phyloP scores from a whole-genome alignment of 2,888 invertebrate species.

The Netelia fuscicornis region DNA sequence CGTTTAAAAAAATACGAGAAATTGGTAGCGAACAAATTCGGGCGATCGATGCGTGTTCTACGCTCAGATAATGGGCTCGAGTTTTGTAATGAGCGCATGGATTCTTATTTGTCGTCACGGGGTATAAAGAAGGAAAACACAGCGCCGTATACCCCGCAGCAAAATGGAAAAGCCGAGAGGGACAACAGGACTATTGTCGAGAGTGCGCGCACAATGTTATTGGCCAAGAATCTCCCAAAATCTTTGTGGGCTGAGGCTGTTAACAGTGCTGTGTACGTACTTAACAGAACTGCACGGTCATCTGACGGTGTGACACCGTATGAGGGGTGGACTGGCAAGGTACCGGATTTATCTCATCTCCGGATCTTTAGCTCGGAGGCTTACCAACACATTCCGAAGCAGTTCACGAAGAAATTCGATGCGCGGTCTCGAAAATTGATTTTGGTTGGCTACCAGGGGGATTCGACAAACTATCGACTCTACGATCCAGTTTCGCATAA shows the following conservation, averaged over 20 bases:
- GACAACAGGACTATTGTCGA: constrained; percentile 72
- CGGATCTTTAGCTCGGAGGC: constrained; percentile 6
- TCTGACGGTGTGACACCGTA: constrained; percentile 40
- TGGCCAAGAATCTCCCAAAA: constrained; percentile 24
- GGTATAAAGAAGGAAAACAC: constrained; percentile 53
- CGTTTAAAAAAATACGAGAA: constrained; percentile 44
- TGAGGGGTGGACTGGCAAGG: constrained; percentile 7
- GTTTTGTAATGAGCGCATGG: constrained; percentile 56
- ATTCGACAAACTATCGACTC: background rate
- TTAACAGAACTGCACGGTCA: constrained; percentile 35
- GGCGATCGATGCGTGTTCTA: constrained; percentile 7
- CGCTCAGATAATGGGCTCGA: constrained; percentile 63
- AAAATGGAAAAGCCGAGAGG: constrained; percentile 70
- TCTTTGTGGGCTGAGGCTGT: constrained; percentile 73
- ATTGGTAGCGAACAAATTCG: constrained; percentile 48
- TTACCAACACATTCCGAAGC: constrained; percentile 20
- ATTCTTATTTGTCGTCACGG: constrained; percentile 20
- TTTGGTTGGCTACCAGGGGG: constrained; percentile 19
- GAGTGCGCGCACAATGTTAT: background rate
- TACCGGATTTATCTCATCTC: background rate
- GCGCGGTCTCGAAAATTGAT: background rate
- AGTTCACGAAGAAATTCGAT: constrained; percentile 13
- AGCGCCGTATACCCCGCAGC: constrained; percentile 61
- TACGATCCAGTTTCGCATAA: background rate
- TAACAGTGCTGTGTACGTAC: constrained; percentile 37